Evolutionary conservation across 1,140 invertebrate genomes (phyloP).

Genomic region (Drosophila sturtevanti): DNA sequence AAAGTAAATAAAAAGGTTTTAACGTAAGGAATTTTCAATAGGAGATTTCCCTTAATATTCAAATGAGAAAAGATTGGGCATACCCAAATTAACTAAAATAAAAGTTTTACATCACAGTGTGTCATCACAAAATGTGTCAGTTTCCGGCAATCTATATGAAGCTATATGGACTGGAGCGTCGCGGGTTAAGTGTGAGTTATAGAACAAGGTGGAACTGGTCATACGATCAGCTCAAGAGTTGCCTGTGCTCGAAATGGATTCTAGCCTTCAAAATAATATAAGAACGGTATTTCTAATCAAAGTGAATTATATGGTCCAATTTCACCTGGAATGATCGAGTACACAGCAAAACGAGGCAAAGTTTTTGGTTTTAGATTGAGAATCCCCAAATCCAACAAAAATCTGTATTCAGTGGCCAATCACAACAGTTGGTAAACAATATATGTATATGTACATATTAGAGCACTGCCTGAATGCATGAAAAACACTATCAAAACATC

Average conservation of each 20-base stretch:
- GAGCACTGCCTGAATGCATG: too few relatives aligned
- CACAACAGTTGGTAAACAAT: constrained; percentile 94
- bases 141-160: constrained; percentile 91
- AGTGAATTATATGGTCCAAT: constrained; percentile 90
- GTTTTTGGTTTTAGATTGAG: constrained; percentile 99
- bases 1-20: too few relatives aligned
- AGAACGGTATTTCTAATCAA: constrained; percentile 94
- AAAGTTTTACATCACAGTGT: too few relatives aligned
- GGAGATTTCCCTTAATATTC: too few relatives aligned
- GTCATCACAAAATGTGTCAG: too few relatives aligned
- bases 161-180: constrained; percentile 90
- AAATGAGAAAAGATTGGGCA: too few relatives aligned
- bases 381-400: constrained; percentile 96
- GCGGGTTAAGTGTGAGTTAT: constrained; percentile 92
- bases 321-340: constrained; percentile 96
- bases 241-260: constrained; percentile 92
- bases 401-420: constrained; percentile 88
- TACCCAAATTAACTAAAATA: too few relatives aligned
- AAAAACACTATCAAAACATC: too few relatives aligned
- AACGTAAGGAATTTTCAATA: too few relatives aligned
- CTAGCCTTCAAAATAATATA: constrained; percentile 96
- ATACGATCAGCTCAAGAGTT: constrained; percentile 94
- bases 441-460: too few relatives aligned
- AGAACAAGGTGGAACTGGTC: constrained; percentile 89
- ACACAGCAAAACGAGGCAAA: constrained; percentile 93